These are phyloP conservation scores for Ridgeia piscesae DNA, from an alignment of 1,140 invertebrate species.

Conservation along the genomic window DNA sequence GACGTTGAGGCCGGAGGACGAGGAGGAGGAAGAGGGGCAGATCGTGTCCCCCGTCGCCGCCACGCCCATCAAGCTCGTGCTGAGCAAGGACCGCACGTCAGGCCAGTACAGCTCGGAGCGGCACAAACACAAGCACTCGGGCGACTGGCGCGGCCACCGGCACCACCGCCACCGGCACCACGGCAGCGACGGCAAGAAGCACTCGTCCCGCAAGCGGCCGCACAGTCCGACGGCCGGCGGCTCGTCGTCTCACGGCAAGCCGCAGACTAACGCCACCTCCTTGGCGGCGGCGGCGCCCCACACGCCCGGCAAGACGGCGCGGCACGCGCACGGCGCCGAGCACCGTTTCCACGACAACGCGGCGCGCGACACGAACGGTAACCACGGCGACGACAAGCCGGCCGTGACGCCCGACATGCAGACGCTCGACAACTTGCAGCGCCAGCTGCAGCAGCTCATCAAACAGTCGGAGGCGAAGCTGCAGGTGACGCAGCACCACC, in stretches of 20 bases:
- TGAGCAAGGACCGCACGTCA: constrained; percentile 11
- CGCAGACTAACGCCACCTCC: background rate
- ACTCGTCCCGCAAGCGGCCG: background rate
- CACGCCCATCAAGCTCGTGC: constrained; percentile 15
- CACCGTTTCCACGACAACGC: background rate
- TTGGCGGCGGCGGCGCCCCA: background rate
- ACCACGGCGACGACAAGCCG: background rate
- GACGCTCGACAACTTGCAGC: background rate
- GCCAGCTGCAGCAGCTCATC: background rate
- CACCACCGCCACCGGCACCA: background rate
- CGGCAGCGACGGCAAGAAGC: background rate
- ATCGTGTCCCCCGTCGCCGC: constrained; percentile 3
- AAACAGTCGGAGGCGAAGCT: background rate
- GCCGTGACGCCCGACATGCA: background rate
- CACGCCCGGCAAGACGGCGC: background rate
- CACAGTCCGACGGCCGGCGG: background rate
- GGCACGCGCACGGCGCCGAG: background rate
- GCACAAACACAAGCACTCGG: constrained; percentile 14
- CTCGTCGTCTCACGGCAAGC: background rate
- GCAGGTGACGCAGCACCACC: background rate
- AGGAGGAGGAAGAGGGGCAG: constrained; percentile 15
- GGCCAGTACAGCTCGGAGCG: constrained; percentile 13
- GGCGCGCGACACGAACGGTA: constrained; percentile 2
- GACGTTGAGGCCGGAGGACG: background rate
- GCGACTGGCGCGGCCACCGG: background rate